Evolutionary conservation across 2,113 vertebrate species (phyloP).

Genomic region (Oryzias curvinotus): DNA sequence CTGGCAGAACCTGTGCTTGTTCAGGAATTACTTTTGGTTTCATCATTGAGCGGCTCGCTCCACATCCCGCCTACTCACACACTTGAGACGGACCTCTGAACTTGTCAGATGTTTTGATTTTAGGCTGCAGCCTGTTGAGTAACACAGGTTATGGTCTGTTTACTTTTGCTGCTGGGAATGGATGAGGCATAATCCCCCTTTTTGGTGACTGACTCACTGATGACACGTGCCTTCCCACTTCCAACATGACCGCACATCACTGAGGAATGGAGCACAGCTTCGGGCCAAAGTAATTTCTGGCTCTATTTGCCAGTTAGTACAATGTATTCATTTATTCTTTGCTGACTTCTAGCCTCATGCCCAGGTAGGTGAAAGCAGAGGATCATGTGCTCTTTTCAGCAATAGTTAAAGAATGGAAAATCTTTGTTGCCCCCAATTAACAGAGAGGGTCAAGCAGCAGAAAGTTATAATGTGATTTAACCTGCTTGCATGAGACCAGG

Average conservation of each 20-base stretch:
- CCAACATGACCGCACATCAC: slow-evolving; percentile 39
- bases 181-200: slow-evolving; percentile 52
- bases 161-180: slow-evolving; percentile 63
- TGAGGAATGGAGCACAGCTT: slow-evolving; percentile 33
- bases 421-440: slow-evolving; percentile 70
- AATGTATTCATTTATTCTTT: slow-evolving; percentile 21
- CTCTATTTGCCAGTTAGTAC: slow-evolving; percentile 38
- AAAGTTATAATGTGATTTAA: slow-evolving; percentile 75
- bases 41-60: background rate
- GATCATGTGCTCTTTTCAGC: slow-evolving; percentile 66
- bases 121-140: slow-evolving; percentile 50
- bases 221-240: slow-evolving; percentile 59
- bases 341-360: slow-evolving; percentile 44
- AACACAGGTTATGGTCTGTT: slow-evolving; percentile 62
- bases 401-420: slow-evolving; percentile 58
- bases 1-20: background rate
- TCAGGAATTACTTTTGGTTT: slow-evolving; percentile 12
- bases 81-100: slow-evolving; percentile 17
- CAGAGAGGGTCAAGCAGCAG: slow-evolving; percentile 63
- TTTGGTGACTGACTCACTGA: slow-evolving; percentile 60
- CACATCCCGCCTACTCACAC: background rate
- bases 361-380: slow-evolving; percentile 49
- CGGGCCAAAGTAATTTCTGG: slow-evolving; percentile 29
- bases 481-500: slow-evolving; percentile 69
- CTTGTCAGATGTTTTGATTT: slow-evolving; percentile 55